Conservation (phyloP, 2,888 invertebrate genomes). For the Lasioglossum vierecki region DNA sequence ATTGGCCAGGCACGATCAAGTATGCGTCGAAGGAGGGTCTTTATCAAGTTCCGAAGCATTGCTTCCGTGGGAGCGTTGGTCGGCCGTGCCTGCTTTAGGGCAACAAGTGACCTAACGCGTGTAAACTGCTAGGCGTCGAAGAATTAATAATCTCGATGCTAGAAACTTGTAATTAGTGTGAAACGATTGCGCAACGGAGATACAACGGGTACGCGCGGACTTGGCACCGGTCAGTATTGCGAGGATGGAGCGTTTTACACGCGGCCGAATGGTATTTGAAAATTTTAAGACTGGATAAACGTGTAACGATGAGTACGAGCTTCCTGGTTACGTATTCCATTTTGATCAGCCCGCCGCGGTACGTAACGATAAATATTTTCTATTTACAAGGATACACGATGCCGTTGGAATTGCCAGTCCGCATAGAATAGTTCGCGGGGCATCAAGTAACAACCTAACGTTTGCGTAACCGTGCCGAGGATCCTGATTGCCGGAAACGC, state of each 20-base stretch:
- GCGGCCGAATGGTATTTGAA: not conserved
- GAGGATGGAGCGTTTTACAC: not conserved
- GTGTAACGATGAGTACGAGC: not conserved
- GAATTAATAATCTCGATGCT: not conserved
- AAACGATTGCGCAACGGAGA: not conserved
- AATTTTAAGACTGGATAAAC: not conserved
- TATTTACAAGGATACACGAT: not conserved
- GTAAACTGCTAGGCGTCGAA: not conserved
- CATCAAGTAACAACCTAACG: conserved; percentile 19
- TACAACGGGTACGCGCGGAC: not conserved
- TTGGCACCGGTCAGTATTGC: not conserved
- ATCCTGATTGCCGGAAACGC: conserved; percentile 19
- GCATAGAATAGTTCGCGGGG: not conserved
- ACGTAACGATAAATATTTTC: conserved; percentile 1
- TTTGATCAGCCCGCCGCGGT: not conserved
- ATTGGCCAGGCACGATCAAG: not conserved
- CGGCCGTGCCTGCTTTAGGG: not conserved
- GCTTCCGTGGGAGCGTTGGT: not conserved
- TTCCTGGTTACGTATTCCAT: not conserved
- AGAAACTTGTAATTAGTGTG: not conserved
- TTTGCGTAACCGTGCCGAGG: not conserved
- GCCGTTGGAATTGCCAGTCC: not conserved
- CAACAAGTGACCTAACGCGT: not conserved
- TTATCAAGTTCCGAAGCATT: not conserved
- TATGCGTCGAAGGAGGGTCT: not conserved